A percentile compares a stretch with the other conserved stretches of the same genome.
phyloP scores from a whole-genome alignment of 2,888 invertebrate species.

The Xestia xanthographa region DNA sequence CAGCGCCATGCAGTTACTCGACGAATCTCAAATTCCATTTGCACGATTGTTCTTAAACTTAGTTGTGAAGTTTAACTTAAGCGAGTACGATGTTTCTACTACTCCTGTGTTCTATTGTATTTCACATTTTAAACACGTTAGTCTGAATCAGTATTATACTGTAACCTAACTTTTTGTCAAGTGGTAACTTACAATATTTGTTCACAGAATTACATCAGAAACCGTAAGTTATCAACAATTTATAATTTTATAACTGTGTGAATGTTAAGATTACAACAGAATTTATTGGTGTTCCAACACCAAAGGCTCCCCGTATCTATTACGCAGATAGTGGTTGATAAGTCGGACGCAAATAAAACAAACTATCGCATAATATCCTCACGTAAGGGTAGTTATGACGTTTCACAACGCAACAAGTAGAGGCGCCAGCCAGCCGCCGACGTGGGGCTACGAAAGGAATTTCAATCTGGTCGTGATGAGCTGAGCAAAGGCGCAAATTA shows the following conservation, averaged over 20 bases:
- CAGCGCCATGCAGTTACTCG: constrained; percentile 22
- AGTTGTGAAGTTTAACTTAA: constrained; percentile 40
- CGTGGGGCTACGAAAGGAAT: constrained; percentile 84
- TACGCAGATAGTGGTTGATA: constrained; percentile 65
- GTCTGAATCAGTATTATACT: background rate
- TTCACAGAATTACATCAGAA: constrained; percentile 14
- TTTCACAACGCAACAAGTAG: constrained; percentile 86
- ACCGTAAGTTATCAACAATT: constrained; percentile 15
- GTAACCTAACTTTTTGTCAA: background rate
- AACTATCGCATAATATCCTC: constrained; percentile 80
- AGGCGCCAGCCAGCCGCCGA: constrained; percentile 82
- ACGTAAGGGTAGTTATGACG: constrained; percentile 87
- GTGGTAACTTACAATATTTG: background rate
- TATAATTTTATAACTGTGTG: constrained; percentile 24
- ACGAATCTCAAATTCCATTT: constrained; percentile 50
- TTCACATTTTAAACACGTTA: constrained; percentile 18
- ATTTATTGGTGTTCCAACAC: constrained; percentile 44
- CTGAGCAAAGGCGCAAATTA: constrained; percentile 86
- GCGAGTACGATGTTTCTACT: constrained; percentile 12
- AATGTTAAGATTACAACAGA: constrained; percentile 29
- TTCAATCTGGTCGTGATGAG: constrained; percentile 88
- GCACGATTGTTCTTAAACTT: constrained; percentile 52
- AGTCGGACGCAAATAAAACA: constrained; percentile 73
- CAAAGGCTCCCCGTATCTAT: constrained; percentile 29
- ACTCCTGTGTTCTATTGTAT: constrained; percentile 2